Base-by-base conservation (phyloP, 92 coral and sea anemone species). In the Palythoa caribaeorum region DNA sequence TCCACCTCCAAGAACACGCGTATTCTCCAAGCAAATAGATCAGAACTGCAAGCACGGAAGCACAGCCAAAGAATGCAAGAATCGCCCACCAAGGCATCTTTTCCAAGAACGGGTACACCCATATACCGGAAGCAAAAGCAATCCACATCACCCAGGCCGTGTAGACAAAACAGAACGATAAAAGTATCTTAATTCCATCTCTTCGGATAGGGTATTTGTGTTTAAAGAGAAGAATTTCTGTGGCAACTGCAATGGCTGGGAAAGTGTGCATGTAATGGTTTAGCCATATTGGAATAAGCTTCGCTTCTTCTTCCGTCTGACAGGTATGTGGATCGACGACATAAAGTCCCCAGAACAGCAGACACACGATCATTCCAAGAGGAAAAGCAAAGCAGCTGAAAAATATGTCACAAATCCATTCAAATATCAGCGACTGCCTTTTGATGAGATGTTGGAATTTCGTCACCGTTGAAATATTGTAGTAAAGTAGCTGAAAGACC, bases 81-180 rank as follows among this genome's bases (percentile, higher is more conserved):
- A 95, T 69, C 39, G 76, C 85, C 63, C 85, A 35, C 47, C 91
- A 38, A 13, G 90, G 73, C 97, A 97, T 94, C 73, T 93, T 94
- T 83, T 81, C 92, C 77, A 97, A 19, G 79, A 97, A 94, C 13
- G 99, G 99, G 88, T 97, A 97, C 72, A 97, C 99, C 99, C 99
- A 97, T 44, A 94, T 88, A 21, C 93, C 92, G 3, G 96, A 91
- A 6, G 87, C 90, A 57, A 83, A 90, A 0, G 98, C 99, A 60
- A 97, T 87, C 92, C 95, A 93, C 77, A 97, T 85, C 16, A 97
- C 87, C 99, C 99, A 97, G 12, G 87, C 90, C 13, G 89, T 78
- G 87, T 97, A 97, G 20, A 86, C 54, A 8, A 78, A 71, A 17
- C 88, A 95, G 75, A 94, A 89, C n/a, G 89, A 89, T 73, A 95